phyloP scores from a whole-genome alignment of 2,888 invertebrate genomes.

The Pristionchus japonicus region DNA sequence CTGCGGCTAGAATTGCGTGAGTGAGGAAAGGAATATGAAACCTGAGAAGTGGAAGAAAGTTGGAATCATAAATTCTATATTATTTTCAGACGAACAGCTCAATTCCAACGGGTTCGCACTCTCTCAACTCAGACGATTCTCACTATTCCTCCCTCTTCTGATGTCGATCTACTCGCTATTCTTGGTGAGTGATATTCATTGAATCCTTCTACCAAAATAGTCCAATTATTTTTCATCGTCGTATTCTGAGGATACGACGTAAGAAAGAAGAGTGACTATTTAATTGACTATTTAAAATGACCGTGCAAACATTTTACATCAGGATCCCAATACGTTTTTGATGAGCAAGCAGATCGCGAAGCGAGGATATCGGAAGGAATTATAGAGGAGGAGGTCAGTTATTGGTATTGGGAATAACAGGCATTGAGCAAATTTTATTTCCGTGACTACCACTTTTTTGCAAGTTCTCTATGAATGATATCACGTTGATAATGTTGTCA shows the following conservation, averaged over 20 bases:
- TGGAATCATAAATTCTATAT: neutral
- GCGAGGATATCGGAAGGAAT: neutral
- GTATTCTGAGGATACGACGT: too few relatives aligned
- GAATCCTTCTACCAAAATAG: neutral
- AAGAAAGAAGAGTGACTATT: too few relatives aligned
- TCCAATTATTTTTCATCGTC: too few relatives aligned
- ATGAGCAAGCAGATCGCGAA: neutral
- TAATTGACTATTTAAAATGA: too few relatives aligned
- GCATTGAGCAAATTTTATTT: neutral
- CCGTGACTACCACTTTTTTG: neutral
- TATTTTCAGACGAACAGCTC: neutral
- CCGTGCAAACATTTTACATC: too few relatives aligned
- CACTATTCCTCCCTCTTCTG: conserved; percentile 7
- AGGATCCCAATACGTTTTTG: neutral
- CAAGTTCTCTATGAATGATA: neutral
- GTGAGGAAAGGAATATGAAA: neutral
- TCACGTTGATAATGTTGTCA: neutral
- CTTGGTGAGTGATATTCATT: neutral
- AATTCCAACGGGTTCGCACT: conserved; percentile 7
- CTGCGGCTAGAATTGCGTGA: neutral
- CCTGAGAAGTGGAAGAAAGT: neutral
- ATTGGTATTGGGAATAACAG: too few relatives aligned
- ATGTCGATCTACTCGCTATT: conserved; percentile 38
- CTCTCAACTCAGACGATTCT: conserved; percentile 1
- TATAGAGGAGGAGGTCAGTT: neutral